These are phyloP conservation scores for Spodoptera litura DNA, from an alignment of 1,140 invertebrate species.

Conservation along the genomic window DNA sequence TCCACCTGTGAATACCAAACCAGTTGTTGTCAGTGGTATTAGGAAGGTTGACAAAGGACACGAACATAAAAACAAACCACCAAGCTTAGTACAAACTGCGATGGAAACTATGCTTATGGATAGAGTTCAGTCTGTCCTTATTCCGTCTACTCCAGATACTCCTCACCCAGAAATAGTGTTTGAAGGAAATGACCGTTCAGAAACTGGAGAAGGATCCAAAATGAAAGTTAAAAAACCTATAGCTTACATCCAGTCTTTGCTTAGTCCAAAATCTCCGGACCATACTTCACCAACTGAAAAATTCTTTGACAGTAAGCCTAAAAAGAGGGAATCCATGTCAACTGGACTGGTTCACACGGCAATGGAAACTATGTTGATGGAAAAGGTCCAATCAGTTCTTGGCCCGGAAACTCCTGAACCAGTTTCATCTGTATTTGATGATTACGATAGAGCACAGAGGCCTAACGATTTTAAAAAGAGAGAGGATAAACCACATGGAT, in stretches of 20 bases:
- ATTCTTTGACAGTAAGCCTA: conserved; percentile 23
- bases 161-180: conserved; percentile 15
- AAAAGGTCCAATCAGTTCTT: conserved; percentile 52
- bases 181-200: not conserved
- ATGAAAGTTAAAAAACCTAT: conserved; percentile 17
- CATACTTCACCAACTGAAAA: conserved; percentile 30
- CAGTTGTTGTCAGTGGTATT: conserved; percentile 22
- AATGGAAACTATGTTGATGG: conserved; percentile 56
- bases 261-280: conserved; percentile 27
- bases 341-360: conserved; percentile 53
- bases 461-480: conserved; percentile 12
- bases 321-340: conserved; percentile 34
- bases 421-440: conserved; percentile 35
- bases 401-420: conserved; percentile 44
- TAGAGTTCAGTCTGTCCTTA: conserved; percentile 52
- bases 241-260: conserved; percentile 17
- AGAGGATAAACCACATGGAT: conserved; percentile 41
- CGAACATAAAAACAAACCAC: conserved; percentile 30
- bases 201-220: conserved; percentile 15
- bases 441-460: conserved; percentile 4
- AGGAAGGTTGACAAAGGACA: conserved; percentile 21
- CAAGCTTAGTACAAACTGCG: conserved; percentile 54
- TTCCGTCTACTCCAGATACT: conserved; percentile 36
- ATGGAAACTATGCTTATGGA: conserved; percentile 56
- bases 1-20: conserved; percentile 29